Evolutionary conservation across 2,888 invertebrate genomes (phyloP).

Genomic region (Nasonovia ribisnigri): DNA sequence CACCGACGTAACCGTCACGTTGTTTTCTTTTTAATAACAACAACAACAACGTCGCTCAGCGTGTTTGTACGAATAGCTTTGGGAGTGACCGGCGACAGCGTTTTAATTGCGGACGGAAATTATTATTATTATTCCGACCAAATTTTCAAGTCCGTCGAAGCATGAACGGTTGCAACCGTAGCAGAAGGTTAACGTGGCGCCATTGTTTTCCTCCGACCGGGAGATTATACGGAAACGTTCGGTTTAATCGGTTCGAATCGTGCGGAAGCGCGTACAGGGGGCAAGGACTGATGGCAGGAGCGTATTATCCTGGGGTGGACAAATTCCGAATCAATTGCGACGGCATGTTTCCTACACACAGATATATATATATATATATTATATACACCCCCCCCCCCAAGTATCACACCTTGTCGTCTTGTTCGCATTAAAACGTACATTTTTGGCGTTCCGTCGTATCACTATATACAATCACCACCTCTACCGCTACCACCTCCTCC

Average conservation of each 20-base stretch:
- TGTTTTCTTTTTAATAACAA: slow-evolving; percentile 9
- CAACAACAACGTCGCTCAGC: background rate
- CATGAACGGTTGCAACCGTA: background rate
- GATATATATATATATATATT: background rate
- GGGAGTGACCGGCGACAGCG: background rate
- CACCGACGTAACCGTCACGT: background rate
- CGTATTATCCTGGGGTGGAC: background rate
- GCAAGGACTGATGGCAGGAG: background rate
- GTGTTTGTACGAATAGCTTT: background rate
- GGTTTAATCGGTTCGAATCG: background rate
- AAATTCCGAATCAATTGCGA: slow-evolving; percentile 6
- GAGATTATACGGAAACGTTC: background rate
- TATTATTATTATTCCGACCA: background rate
- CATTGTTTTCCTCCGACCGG: background rate
- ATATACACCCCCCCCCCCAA: background rate
- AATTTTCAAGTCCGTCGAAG: background rate
- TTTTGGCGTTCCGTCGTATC: background rate
- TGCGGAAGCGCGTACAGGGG: background rate
- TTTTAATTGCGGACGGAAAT: background rate
- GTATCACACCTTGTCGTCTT: background rate
- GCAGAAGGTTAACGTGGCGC: background rate
- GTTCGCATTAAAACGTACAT: slow-evolving; percentile 7
- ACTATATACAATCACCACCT: background rate
- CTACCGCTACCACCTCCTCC: background rate
- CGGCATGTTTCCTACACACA: background rate